Conservation (phyloP, 2,113 vertebrate genomes). For the Antechinus flavipes region DNA sequence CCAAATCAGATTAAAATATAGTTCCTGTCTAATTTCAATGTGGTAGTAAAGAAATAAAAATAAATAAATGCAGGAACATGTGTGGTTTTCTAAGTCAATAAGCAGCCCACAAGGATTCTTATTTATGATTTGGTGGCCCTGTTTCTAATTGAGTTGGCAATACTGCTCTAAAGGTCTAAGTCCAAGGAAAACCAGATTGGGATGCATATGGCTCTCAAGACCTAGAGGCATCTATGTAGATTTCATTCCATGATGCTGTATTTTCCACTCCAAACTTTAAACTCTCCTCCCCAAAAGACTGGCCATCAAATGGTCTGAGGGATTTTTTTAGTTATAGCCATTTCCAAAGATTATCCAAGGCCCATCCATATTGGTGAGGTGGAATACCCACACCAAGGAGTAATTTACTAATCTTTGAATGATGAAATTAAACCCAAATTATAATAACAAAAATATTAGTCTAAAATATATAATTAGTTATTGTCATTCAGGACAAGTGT, state of each 20-base stretch:
- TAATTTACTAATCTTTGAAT: neutral
- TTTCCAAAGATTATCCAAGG: neutral
- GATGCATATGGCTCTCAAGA: neutral
- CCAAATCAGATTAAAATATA: neutral
- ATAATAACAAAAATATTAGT: neutral
- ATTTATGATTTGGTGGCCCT: neutral
- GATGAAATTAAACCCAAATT: neutral
- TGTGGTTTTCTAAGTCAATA: neutral
- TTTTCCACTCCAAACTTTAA: neutral
- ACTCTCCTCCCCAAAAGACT: neutral
- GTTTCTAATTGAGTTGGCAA: neutral
- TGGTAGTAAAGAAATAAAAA: neutral
- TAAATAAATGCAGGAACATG: neutral
- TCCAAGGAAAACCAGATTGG: neutral
- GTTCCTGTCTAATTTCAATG: neutral
- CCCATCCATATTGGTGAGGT: neutral
- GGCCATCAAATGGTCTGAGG: neutral
- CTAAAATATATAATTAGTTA: too few relatives aligned
- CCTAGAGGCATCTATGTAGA: neutral
- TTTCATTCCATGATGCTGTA: neutral
- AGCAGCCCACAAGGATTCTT: neutral
- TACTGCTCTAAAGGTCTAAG: neutral
- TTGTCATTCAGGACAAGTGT: neutral
- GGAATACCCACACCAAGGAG: neutral
- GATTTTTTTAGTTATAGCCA: neutral